Conservation (phyloP, 2,113 vertebrate genomes). For the Pangasianodon gigas region DNA sequence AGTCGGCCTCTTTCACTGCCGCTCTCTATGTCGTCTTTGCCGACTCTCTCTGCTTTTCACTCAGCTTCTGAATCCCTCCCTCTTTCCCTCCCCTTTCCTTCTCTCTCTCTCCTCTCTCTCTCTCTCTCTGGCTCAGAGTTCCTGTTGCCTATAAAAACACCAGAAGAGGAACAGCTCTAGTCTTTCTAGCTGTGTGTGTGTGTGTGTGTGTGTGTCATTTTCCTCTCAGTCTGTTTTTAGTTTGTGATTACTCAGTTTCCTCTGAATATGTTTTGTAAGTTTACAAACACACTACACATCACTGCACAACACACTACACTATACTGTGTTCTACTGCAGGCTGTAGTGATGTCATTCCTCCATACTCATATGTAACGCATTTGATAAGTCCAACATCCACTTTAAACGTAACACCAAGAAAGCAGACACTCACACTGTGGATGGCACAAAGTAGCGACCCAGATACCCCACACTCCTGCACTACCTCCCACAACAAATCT, state of each 20-base stretch:
- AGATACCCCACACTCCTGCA: not conserved
- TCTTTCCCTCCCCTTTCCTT: conserved; percentile 24
- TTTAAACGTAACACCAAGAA: too few species aligned
- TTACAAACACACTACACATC: not conserved
- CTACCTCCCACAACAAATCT: not conserved
- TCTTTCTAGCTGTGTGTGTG: conserved; percentile 7
- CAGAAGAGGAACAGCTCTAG: conserved; percentile 39
- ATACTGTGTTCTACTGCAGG: not conserved
- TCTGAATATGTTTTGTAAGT: not conserved
- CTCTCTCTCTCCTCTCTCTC: conserved; percentile 59
- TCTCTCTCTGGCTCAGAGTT: conserved; percentile 51
- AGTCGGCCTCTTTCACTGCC: conserved; percentile 61
- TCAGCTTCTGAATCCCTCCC: conserved; percentile 40
- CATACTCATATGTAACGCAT: not conserved
- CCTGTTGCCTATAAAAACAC: conserved; percentile 49
- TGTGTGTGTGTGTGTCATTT: not conserved
- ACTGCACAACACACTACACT: not conserved
- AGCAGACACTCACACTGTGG: not conserved
- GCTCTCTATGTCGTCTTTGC: conserved; percentile 51
- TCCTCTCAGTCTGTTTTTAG: not conserved
- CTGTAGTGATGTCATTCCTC: not conserved
- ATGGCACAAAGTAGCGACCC: too few species aligned
- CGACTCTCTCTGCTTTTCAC: conserved; percentile 42
- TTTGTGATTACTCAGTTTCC: not conserved
- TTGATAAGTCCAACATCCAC: not conserved